phyloP scores from a whole-genome alignment of 2,888 invertebrate species.

The Cynaeus angustus region DNA sequence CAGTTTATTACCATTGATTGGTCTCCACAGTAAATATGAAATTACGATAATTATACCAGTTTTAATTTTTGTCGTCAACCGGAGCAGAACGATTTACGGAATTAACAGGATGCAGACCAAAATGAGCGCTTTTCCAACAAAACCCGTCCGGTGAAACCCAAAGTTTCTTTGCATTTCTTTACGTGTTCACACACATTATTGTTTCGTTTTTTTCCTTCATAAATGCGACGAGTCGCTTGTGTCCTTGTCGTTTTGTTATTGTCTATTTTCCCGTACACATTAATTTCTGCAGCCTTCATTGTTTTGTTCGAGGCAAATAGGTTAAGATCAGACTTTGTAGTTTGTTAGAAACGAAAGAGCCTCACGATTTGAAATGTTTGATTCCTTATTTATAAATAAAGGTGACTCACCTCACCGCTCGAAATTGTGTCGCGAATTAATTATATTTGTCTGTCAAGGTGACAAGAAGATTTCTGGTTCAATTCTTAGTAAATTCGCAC shows the following conservation, averaged over 20 bases:
- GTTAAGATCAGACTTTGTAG: neutral
- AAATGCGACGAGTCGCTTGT: neutral
- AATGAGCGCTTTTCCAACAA: no score
- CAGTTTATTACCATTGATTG: no score
- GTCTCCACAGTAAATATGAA: no score
- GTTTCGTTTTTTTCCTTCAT: neutral
- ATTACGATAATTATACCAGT: no score
- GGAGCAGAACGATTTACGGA: no score
- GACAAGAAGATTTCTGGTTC: neutral
- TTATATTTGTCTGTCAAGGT: slow-evolving; percentile 20
- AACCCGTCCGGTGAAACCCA: no score
- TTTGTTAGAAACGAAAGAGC: neutral
- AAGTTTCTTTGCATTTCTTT: no score
- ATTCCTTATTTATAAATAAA: slow-evolving; percentile 29
- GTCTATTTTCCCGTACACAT: slow-evolving; percentile 21
- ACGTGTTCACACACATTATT: slow-evolving; percentile 5
- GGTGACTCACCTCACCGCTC: slow-evolving; percentile 8
- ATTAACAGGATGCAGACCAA: no score
- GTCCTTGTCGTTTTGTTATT: slow-evolving; percentile 27
- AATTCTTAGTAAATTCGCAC: no score
- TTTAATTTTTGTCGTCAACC: no score
- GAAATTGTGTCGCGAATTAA: slow-evolving; percentile 18
- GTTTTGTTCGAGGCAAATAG: slow-evolving; percentile 3
- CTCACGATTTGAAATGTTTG: neutral
- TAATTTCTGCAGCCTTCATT: slow-evolving; percentile 31